A percentile compares a stretch with the other conserved stretches of the same genome.
phyloP scores from a whole-genome alignment of 2,113 vertebrate species.

The Semicossyphus pulcher region DNA sequence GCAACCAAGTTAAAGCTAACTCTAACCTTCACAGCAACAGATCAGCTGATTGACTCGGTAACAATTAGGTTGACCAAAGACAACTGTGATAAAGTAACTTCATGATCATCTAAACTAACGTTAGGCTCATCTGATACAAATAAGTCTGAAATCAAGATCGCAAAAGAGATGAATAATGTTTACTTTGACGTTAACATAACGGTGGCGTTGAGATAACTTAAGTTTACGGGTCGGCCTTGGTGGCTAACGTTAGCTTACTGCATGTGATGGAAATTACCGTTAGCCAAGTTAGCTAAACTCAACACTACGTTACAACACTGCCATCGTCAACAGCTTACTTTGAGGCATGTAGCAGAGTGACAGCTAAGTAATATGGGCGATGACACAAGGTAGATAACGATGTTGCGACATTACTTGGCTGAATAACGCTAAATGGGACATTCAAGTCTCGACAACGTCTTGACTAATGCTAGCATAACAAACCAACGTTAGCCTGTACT shows the following conservation, averaged over 20 bases:
- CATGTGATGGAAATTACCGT: constrained; percentile 46
- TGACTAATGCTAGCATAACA: constrained; percentile 61
- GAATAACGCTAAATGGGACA: constrained; percentile 2
- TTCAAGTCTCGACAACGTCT: constrained; percentile 13
- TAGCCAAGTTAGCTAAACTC: constrained; percentile 64
- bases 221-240: constrained; percentile 65
- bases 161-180: neutral
- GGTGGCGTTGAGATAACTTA: constrained; percentile 10
- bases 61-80: constrained; percentile 7
- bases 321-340: constrained; percentile 12
- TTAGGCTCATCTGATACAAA: neutral
- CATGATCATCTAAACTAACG: neutral
- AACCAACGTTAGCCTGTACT: constrained; percentile 56
- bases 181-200: constrained; percentile 21
- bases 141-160: neutral
- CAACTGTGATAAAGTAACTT: constrained; percentile 13
- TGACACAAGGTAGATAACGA: neutral
- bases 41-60: constrained; percentile 23
- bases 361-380: neutral
- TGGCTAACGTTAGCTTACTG: constrained; percentile 65
- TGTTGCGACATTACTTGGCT: neutral
- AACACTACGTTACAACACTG: constrained; percentile 17
- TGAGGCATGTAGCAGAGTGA: constrained; percentile 1
- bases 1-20: constrained; percentile 19
- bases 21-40: constrained; percentile 10